A percentile compares a stretch with the other conserved stretches of the same genome.
These are phyloP conservation scores for Enteromius radiatus DNA, from an alignment of 2,797 vertebrate genomes.

Conservation along the genomic window DNA sequence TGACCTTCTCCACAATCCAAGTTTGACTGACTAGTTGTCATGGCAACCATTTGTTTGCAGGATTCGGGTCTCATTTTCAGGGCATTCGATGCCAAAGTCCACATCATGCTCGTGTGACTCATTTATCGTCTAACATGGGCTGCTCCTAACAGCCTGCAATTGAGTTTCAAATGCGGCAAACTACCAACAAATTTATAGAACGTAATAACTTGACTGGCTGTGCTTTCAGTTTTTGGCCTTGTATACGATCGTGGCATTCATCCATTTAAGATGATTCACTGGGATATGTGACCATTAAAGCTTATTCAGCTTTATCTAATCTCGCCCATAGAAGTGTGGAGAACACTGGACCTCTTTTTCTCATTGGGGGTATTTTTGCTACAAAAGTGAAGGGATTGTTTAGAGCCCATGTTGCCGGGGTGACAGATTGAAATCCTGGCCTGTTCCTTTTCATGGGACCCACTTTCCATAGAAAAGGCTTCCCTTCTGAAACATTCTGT, in stretches of 20 bases:
- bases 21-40: slow-evolving; percentile 63
- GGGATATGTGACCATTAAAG: slow-evolving; percentile 65
- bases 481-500: slow-evolving; percentile 9
- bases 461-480: slow-evolving; percentile 38
- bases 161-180: slow-evolving; percentile 65
- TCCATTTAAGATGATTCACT: slow-evolving; percentile 66
- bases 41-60: slow-evolving; percentile 69
- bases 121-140: slow-evolving; percentile 67
- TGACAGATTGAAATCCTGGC: slow-evolving; percentile 58
- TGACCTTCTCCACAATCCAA: slow-evolving; percentile 40
- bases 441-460: slow-evolving; percentile 49
- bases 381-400: slow-evolving; percentile 56
- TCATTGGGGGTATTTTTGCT: slow-evolving; percentile 56
- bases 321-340: slow-evolving; percentile 54
- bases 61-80: slow-evolving; percentile 63
- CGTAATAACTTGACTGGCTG: slow-evolving; percentile 60
- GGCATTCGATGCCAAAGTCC: slow-evolving; percentile 66
- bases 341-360: slow-evolving; percentile 58
- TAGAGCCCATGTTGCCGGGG: slow-evolving; percentile 61
- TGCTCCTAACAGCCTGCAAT: slow-evolving; percentile 62
- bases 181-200: slow-evolving; percentile 67
- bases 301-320: slow-evolving; percentile 61
- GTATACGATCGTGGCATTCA: slow-evolving; percentile 61
- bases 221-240: slow-evolving; percentile 48
- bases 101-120: slow-evolving; percentile 73